These are phyloP conservation scores for Nebria salina DNA, from an alignment of 2,888 invertebrate genomes.

Conservation along the genomic window DNA sequence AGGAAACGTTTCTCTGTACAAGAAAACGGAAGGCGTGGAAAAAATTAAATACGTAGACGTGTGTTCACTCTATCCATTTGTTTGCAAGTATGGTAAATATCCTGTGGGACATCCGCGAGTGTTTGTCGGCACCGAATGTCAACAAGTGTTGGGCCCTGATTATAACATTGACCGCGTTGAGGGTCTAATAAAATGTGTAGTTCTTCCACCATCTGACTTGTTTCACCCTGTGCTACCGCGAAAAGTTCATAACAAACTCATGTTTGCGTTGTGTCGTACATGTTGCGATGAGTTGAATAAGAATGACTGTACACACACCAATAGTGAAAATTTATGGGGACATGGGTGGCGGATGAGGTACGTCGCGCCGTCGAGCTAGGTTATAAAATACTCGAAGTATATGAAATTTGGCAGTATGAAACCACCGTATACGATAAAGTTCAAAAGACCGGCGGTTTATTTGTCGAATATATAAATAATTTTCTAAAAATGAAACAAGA, in stretches of 20 bases:
- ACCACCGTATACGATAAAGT: conserved; percentile 49
- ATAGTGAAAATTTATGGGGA: conserved; percentile 31
- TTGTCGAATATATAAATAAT: too few relatives aligned
- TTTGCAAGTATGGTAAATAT: conserved; percentile 7
- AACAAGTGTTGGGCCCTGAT: conserved; percentile 9
- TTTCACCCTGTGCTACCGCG: conserved; percentile 49
- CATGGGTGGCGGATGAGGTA: too few relatives aligned
- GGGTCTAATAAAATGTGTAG: conserved; percentile 18
- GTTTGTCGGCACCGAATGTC: conserved; percentile 46
- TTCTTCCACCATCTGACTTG: conserved; percentile 48
- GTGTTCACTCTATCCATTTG: conserved; percentile 50
- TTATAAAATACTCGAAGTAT: conserved; percentile 52
- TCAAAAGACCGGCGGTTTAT: too few relatives aligned
- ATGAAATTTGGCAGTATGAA: conserved; percentile 56
- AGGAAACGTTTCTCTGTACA: conserved; percentile 25
- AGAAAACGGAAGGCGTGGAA: conserved; percentile 7
- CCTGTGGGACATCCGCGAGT: conserved; percentile 49
- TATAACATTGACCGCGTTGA: conserved; percentile 3
- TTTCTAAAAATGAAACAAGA: too few relatives aligned
- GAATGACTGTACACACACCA: conserved; percentile 53
- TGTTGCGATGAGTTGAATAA: conserved; percentile 53
- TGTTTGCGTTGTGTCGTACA: conserved; percentile 53
- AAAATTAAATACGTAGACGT: conserved; percentile 51
- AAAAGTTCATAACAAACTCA: too few relatives aligned
- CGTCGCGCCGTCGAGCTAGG: too few relatives aligned